Base-by-base conservation (phyloP, 2,888 invertebrate species). In the Heteropelma amictum region DNA sequence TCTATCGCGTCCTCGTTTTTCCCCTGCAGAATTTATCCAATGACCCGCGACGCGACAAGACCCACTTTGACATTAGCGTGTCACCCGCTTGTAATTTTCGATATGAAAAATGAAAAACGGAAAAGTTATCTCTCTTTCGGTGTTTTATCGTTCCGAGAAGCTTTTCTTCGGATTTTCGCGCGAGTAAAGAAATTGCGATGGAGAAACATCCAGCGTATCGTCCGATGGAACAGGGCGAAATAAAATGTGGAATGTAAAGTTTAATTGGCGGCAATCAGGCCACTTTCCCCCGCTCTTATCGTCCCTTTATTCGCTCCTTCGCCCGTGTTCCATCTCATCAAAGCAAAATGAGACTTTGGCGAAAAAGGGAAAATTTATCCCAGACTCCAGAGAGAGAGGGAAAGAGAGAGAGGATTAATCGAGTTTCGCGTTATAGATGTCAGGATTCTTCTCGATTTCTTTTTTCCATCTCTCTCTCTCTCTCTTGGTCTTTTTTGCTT, bases 251-350 rank as follows among this genome's bases (percentile, higher is more conserved):
- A 53, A 49, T 56, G 45, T 47, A 56, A 73, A 75, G 81, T 79
- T 78, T 73, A 82, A 83, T 83, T 80, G 78, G 74, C 64, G 75
- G 54, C 78, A 81, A 81, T 82, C 74, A 78, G 73, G 64, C 80
- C 76, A 79, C 71, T n/a, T n/a, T n/a, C n/a, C n/a, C n/a, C n/a
- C n/a, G n/a, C n/a, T n/a, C n/a, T n/a, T n/a, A 61, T 64, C 45
- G 28, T 17, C 21, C 53, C 40, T 45, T 28, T 58, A 35, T 19
- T 60, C 26, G n/a, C n/a, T n/a, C n/a, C n/a, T n/a, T n/a, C n/a
- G n/a, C 12, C 38, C 21, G 12, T 3, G 14, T 14, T 38, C 23
- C 10, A 28, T 33, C n/a, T 17, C 33, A 67, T 33, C 54, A 33
- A 67, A 54, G 45, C 47, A 12, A 54, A 33, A 14, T 4, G 23